A percentile compares a stretch with the other conserved stretches of the same genome.
Conservation (phyloP, 2,113 vertebrate genomes). For the Hyperopisus bebe region DNA sequence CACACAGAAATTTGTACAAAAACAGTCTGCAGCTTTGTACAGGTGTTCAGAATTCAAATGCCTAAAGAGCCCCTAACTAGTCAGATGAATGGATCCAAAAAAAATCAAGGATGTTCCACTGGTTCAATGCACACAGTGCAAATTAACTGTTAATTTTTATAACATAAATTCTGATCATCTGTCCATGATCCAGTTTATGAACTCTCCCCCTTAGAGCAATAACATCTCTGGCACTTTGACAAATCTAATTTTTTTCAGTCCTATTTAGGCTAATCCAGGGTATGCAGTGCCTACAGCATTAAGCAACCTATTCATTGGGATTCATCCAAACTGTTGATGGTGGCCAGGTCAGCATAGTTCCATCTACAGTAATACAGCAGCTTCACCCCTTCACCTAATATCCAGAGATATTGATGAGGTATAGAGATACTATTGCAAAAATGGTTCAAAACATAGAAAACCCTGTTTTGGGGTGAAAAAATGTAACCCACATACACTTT, state of each 20-base stretch:
- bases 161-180: neutral
- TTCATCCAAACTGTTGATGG: neutral
- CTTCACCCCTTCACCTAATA: neutral
- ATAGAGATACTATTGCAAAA: neutral
- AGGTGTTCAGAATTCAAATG: neutral
- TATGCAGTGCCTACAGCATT: neutral
- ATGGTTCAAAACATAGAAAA: neutral
- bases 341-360: neutral
- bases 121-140: neutral
- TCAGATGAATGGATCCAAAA: neutral
- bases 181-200: neutral
- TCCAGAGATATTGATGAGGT: neutral
- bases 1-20: neutral
- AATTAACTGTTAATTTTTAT: neutral
- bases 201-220: neutral
- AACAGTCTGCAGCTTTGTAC: neutral
- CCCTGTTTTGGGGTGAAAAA: neutral
- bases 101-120: neutral
- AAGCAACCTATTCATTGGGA: conserved; percentile 20
- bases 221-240: neutral
- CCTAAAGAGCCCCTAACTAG: neutral
- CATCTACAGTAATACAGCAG: conserved; percentile 1
- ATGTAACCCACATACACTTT: neutral
- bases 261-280: neutral
- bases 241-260: neutral